Conservation (phyloP, 2,113 vertebrate species). For the Ondatra zibethicus region DNA sequence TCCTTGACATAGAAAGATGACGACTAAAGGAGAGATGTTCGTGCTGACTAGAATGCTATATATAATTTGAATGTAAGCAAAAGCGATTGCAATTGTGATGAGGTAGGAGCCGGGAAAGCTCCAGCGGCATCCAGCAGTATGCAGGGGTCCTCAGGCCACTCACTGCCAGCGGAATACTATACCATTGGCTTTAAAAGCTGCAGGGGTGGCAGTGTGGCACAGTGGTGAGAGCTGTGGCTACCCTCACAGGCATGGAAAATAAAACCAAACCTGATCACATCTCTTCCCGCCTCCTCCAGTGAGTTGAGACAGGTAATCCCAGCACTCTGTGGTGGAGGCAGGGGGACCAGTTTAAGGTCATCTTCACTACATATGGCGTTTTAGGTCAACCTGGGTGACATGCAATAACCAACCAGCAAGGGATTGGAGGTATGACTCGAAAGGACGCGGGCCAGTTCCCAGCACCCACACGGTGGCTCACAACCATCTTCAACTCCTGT, state of each 20-base stretch:
- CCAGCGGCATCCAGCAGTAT: too few relatives aligned
- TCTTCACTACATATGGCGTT: not conserved
- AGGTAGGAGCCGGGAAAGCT: too few relatives aligned
- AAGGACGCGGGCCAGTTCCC: not conserved
- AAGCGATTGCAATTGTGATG: not conserved
- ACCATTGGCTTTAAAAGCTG: not conserved
- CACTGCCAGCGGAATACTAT: not conserved
- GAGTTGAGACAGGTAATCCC: not conserved
- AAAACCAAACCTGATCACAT: too few relatives aligned
- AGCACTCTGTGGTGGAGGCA: not conserved
- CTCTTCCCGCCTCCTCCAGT: too few relatives aligned
- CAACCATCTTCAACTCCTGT: not conserved
- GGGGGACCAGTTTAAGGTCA: not conserved
- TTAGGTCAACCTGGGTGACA: not conserved
- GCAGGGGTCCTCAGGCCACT: not conserved
- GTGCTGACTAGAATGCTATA: accelerated
- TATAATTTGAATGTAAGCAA: not conserved
- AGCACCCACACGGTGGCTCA: not conserved
- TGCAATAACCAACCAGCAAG: not conserved
- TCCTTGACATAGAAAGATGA: not conserved
- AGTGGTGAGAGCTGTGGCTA: not conserved
- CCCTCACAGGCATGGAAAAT: not conserved
- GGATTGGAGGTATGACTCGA: not conserved
- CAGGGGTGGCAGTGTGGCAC: not conserved
- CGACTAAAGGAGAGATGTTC: too few relatives aligned